A percentile compares a stretch with the other conserved stretches of the same genome.
These are phyloP conservation scores for Platalea minor DNA, from an alignment of 2,797 vertebrate genomes.

Conservation along the genomic window DNA sequence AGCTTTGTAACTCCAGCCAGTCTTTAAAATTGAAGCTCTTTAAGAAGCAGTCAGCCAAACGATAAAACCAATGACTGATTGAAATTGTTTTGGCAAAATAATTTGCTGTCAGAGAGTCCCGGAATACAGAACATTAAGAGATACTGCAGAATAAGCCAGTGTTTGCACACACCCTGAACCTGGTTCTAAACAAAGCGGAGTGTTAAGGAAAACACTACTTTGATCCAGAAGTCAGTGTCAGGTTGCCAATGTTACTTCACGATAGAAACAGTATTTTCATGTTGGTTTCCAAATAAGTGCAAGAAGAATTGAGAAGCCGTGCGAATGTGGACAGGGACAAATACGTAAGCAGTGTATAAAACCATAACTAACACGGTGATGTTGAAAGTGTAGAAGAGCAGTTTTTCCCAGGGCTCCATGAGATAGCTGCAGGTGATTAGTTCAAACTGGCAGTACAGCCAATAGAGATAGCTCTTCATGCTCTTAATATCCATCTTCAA, in stretches of 20 bases:
- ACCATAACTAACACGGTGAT: constrained; percentile 76
- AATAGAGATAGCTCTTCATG: constrained; percentile 79
- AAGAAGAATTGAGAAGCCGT: constrained; percentile 82
- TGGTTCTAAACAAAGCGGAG: background rate
- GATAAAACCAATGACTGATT: background rate
- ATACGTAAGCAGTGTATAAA: constrained; percentile 84
- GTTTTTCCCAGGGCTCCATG: constrained; percentile 90
- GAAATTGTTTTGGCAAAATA: background rate
- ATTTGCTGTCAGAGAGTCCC: background rate
- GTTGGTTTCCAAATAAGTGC: constrained; percentile 73
- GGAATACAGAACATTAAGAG: background rate
- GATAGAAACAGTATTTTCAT: constrained; percentile 74
- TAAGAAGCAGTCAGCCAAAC: background rate
- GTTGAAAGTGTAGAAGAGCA: constrained; percentile 83
- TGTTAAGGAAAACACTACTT: background rate
- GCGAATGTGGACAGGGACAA: constrained; percentile 78
- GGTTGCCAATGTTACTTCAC: constrained; percentile 58
- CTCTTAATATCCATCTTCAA: constrained; percentile 79
- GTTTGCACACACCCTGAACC: background rate
- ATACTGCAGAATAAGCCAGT: background rate
- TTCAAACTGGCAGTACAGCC: constrained; percentile 90
- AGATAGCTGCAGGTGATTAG: constrained; percentile 88
- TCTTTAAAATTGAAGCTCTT: background rate
- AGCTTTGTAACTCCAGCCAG: background rate
- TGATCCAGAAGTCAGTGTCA: background rate